These are phyloP conservation scores for Adelognathus sp. DNA, from an alignment of 2,888 invertebrate genomes.

Conservation along the genomic window DNA sequence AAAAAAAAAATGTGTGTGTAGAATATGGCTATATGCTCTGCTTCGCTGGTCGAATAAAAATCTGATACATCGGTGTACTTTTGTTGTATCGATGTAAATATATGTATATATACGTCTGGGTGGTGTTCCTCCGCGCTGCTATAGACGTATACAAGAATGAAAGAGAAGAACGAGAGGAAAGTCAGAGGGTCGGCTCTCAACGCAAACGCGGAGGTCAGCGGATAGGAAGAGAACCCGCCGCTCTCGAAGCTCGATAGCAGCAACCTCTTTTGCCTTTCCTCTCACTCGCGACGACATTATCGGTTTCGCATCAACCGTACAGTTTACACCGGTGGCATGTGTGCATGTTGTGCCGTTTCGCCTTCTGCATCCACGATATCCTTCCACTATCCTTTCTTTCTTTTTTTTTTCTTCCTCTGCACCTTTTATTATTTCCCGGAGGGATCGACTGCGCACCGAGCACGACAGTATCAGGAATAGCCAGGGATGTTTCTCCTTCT, in stretches of 20 bases:
- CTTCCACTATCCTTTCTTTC: constrained; percentile 7
- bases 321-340: constrained; percentile 69
- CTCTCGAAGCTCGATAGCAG: constrained; percentile 51
- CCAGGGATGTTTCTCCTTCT: background rate
- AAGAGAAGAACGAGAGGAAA: constrained; percentile 2
- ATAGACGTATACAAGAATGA: background rate
- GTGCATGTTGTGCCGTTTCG: constrained; percentile 31
- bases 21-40: constrained; percentile 48
- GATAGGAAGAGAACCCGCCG: constrained; percentile 41
- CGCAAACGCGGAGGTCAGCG: constrained; percentile 38
- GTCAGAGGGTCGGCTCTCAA: constrained; percentile 26
- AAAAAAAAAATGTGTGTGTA: constrained; percentile 16
- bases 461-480: background rate
- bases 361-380: constrained; percentile 13
- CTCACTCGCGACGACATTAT: constrained; percentile 73
- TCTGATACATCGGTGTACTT: constrained; percentile 51
- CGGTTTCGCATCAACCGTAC: constrained; percentile 78
- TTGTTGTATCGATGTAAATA: constrained; percentile 40
- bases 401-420: background rate
- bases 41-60: constrained; percentile 59
- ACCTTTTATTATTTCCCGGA: constrained; percentile 16
- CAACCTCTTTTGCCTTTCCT: constrained; percentile 45
- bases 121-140: no score
- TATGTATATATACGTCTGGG: constrained; percentile 20
- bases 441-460: background rate